Conservation (phyloP, 2,888 invertebrate genomes). For the Mesoligia furuncula region DNA sequence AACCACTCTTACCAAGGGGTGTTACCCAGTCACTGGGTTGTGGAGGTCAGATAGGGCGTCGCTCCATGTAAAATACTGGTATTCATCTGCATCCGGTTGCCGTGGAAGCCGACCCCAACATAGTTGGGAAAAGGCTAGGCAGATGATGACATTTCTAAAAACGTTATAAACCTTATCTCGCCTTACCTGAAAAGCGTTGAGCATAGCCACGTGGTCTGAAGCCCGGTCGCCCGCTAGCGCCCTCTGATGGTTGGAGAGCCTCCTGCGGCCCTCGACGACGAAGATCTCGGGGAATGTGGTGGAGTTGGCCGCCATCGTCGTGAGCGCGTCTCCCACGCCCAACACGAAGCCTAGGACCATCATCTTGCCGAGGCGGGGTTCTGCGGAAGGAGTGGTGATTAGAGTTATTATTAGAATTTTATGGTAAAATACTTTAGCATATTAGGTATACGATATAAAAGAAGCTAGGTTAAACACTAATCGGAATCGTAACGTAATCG, state of each 20-base stretch:
- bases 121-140: no score
- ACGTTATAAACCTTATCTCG: background rate
- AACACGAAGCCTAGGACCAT: conserved; percentile 98
- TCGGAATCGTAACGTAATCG: no score
- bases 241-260: conserved; percentile 96
- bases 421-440: no score
- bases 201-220: conserved; percentile 98
- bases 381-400: conserved; percentile 76
- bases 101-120: no score
- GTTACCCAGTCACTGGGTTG: no score
- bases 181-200: conserved; percentile 95
- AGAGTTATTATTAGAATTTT: background rate
- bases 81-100: no score
- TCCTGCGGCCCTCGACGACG: conserved; percentile 93
- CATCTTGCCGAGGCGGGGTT: conserved; percentile 99
- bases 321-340: conserved; percentile 96
- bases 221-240: conserved; percentile 96
- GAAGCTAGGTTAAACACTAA: no score
- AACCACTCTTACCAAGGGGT: no score
- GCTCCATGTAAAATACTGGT: no score
- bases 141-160: background rate
- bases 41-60: no score
- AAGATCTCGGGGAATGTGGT: conserved; percentile 99
- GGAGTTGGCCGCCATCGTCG: conserved; percentile 98
- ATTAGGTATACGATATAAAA: no score